Evolutionary conservation across 2,888 invertebrate species (phyloP).

Genomic region (Heliconius charithonia): DNA sequence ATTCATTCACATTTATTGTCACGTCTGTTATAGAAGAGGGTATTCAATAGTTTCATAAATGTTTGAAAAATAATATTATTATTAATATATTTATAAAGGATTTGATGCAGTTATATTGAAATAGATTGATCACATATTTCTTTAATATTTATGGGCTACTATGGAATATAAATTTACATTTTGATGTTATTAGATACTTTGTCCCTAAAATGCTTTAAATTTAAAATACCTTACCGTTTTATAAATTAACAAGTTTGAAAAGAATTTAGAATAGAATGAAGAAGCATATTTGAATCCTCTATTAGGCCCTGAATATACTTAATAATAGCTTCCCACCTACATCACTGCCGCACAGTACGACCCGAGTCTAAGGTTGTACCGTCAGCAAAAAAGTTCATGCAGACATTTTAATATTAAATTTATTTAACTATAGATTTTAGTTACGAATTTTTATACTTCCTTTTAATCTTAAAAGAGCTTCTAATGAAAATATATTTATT

Average conservation of each 20-base stretch:
- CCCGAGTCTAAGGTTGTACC: constrained; percentile 32
- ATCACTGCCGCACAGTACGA: constrained; percentile 56
- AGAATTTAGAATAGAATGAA: no score
- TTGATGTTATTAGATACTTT: neutral
- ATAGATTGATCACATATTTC: neutral
- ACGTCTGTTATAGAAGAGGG: neutral
- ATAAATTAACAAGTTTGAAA: neutral
- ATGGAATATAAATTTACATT: neutral
- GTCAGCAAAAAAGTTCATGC: constrained; percentile 34
- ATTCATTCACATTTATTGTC: constrained; percentile 34
- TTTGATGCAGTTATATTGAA: neutral
- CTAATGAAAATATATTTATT: constrained; percentile 24
- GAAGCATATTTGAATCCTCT: neutral
- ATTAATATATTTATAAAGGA: neutral
- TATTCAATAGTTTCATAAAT: neutral
- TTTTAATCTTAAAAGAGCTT: constrained; percentile 26
- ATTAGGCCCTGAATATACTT: constrained; percentile 23
- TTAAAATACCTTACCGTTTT: neutral
- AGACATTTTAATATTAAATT: constrained; percentile 15
- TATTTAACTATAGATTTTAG: constrained; percentile 19
- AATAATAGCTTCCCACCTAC: constrained; percentile 55
- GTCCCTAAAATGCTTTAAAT: neutral
- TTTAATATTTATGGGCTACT: neutral
- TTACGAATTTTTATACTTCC: constrained; percentile 21
- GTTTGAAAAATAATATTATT: neutral